These are phyloP conservation scores for Trachymyrmex septentrionalis DNA, from an alignment of 1,140 invertebrate genomes.

Conservation along the genomic window DNA sequence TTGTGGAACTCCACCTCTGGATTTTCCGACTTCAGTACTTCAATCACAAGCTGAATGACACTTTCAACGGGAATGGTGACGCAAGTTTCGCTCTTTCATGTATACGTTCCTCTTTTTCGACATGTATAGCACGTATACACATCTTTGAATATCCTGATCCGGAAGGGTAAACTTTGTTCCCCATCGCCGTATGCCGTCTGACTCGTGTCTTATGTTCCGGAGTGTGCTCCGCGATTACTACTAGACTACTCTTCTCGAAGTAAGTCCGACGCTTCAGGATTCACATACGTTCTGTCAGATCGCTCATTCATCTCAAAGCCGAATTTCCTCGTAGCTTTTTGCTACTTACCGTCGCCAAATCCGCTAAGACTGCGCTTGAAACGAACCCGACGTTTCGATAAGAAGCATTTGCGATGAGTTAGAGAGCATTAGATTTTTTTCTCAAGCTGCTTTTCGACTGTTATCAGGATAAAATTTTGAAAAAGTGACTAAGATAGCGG, in stretches of 20 bases:
- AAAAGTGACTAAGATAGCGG: neutral
- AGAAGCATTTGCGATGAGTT: conserved; percentile 65
- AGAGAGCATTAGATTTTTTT: conserved; percentile 55
- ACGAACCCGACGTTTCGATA: conserved; percentile 61
- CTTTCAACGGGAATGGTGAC: conserved; percentile 23
- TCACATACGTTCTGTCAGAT: conserved; percentile 56
- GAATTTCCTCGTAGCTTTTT: conserved; percentile 66
- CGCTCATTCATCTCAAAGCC: conserved; percentile 53
- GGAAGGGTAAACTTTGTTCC: conserved; percentile 71
- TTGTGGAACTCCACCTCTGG: conserved; percentile 4
- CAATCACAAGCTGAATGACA: conserved; percentile 41
- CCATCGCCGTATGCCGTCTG: conserved; percentile 51
- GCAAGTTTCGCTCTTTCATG: conserved; percentile 47
- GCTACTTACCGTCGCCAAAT: conserved; percentile 64
- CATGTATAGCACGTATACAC: conserved; percentile 15
- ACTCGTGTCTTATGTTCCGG: conserved; percentile 51
- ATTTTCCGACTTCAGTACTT: conserved; percentile 52
- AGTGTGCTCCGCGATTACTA: conserved; percentile 55
- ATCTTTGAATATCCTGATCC: conserved; percentile 47
- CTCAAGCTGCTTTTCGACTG: conserved; percentile 21
- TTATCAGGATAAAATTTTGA: conserved; percentile 5
- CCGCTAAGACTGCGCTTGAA: conserved; percentile 62
- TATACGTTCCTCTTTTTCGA: conserved; percentile 27
- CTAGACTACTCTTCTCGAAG: conserved; percentile 63
- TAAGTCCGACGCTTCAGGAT: conserved; percentile 59